These are phyloP conservation scores for Drosophila ustulata DNA, from an alignment of 2,888 invertebrate species.

Conservation along the genomic window DNA sequence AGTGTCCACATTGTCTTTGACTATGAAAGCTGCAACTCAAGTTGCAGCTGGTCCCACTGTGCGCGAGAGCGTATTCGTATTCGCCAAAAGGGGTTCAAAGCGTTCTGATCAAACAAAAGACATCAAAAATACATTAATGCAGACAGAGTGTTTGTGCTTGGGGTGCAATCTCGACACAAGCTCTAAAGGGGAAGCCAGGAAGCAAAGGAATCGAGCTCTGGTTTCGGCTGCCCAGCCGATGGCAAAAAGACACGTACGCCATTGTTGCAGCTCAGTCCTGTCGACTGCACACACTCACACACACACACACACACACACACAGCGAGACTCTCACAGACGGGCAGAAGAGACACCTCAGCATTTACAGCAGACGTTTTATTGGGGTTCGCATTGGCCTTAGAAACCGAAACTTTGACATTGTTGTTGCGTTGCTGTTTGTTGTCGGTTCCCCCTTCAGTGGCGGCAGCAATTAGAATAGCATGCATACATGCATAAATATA, in stretches of 20 bases:
- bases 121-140: not conserved
- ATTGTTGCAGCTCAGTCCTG: slow-evolving; percentile 33
- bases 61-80: slow-evolving; percentile 4
- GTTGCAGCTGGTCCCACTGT: slow-evolving; percentile 18
- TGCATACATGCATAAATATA: slow-evolving; percentile 8
- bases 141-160: no score
- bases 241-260: slow-evolving; percentile 42
- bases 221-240: slow-evolving; percentile 2
- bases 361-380: not conserved
- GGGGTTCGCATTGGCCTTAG: not conserved
- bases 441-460: not conserved
- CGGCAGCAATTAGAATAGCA: slow-evolving; percentile 43
- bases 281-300: slow-evolving; percentile 4
- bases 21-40: slow-evolving; percentile 1
- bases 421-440: not conserved
- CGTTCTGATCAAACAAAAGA: slow-evolving; percentile 26
- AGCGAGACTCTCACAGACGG: not conserved
- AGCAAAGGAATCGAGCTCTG: not conserved
- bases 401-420: slow-evolving; percentile 21
- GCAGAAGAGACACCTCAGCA: slow-evolving; percentile 16
- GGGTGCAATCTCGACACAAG: slow-evolving; percentile 4
- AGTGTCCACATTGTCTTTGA: slow-evolving; percentile 6
- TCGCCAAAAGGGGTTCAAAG: slow-evolving; percentile 3
- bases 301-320: not conserved
- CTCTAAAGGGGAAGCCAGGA: slow-evolving; percentile 1